Evolutionary conservation across 2,797 vertebrate species (phyloP).

Genomic region (Macroramphosus scolopax): DNA sequence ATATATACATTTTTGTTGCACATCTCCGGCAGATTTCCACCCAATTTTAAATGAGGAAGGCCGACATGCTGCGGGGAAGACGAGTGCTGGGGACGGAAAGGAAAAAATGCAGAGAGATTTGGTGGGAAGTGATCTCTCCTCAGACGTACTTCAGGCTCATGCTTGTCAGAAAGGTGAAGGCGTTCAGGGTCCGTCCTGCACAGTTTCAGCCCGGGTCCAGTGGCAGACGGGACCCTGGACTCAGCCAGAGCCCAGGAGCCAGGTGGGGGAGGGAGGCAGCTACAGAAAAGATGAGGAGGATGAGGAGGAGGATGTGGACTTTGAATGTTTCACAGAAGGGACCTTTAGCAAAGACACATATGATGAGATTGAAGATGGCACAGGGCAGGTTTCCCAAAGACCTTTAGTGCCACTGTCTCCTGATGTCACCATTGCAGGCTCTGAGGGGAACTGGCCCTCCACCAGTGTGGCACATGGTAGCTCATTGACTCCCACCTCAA

Average conservation of each 20-base stretch:
- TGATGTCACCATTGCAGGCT: slow-evolving; percentile 57
- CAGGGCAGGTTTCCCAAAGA: slow-evolving; percentile 79
- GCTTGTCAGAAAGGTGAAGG: slow-evolving; percentile 23
- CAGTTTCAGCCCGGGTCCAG: slow-evolving; percentile 72
- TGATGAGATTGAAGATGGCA: slow-evolving; percentile 77
- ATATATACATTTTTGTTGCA: too few relatives aligned
- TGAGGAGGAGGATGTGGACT: slow-evolving; percentile 79
- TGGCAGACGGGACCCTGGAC: slow-evolving; percentile 81
- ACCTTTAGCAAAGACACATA: slow-evolving; percentile 70
- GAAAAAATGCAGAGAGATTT: slow-evolving; percentile 43
- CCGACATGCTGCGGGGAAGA: slow-evolving; percentile 15
- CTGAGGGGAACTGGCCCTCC: slow-evolving; percentile 67
- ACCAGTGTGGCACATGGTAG: slow-evolving; percentile 35
- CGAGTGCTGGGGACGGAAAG: slow-evolving; percentile 29
- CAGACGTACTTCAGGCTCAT: slow-evolving; percentile 11
- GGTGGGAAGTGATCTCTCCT: slow-evolving; percentile 6
- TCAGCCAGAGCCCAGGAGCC: slow-evolving; percentile 51
- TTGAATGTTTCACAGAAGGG: slow-evolving; percentile 73
- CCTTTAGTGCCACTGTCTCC: slow-evolving; percentile 69
- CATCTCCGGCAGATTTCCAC: slow-evolving; percentile 44
- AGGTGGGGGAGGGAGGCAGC: slow-evolving; percentile 56
- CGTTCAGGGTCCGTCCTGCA: slow-evolving; percentile 33
- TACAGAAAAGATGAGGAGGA: slow-evolving; percentile 56
- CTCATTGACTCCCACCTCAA: slow-evolving; percentile 51
- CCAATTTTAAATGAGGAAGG: slow-evolving; percentile 15